These are phyloP conservation scores for Drosophila ananassae DNA, from an alignment of 1,140 invertebrate species.

Conservation along the genomic window DNA sequence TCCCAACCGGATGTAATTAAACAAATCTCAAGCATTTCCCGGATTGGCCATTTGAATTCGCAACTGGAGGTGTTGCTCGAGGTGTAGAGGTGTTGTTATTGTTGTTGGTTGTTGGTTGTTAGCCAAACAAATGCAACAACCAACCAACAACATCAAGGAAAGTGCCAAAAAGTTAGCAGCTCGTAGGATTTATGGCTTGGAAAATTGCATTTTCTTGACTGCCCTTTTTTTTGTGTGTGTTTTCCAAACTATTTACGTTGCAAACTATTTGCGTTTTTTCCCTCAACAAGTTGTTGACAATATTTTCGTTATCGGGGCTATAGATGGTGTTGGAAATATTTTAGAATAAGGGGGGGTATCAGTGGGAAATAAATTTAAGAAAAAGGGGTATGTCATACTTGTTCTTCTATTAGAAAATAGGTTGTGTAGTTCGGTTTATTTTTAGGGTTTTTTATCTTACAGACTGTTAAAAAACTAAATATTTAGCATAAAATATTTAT, in stretches of 20 bases:
- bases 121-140: slow-evolving; percentile 46
- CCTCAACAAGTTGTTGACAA: slow-evolving; percentile 59
- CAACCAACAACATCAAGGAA: slow-evolving; percentile 24
- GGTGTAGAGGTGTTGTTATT: slow-evolving; percentile 37
- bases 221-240: slow-evolving; percentile 1
- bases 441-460: too few species aligned
- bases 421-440: too few species aligned
- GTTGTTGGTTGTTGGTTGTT: slow-evolving; percentile 16
- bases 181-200: slow-evolving; percentile 58
- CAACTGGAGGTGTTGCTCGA: slow-evolving; percentile 23
- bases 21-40: slow-evolving; percentile 78
- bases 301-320: background rate
- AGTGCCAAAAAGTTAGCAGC: slow-evolving; percentile 54
- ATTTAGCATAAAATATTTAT: too few species aligned
- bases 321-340: background rate
- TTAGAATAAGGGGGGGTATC: background rate
- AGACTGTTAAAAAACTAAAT: too few species aligned
- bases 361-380: too few species aligned
- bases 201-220: slow-evolving; percentile 27
- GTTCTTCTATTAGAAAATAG: too few species aligned
- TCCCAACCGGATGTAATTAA: slow-evolving; percentile 73
- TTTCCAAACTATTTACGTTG: slow-evolving; percentile 5
- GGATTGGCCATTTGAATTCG: slow-evolving; percentile 33
- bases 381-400: too few species aligned
- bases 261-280: slow-evolving; percentile 13